A percentile compares a stretch with the other conserved stretches of the same genome.
Conservation (phyloP, 2,797 vertebrate species). For the Channallabes apus region DNA sequence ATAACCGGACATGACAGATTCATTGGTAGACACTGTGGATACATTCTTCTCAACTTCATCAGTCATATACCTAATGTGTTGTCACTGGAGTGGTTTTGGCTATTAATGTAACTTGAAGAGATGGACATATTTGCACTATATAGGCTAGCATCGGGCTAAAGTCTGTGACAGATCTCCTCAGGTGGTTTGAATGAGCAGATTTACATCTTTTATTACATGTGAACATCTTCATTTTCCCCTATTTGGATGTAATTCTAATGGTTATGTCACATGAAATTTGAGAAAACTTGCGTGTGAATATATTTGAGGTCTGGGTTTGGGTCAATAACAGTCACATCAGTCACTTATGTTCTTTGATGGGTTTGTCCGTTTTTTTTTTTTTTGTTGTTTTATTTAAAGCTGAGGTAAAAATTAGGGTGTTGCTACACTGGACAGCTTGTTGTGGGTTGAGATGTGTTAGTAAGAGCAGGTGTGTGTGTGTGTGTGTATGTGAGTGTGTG, state of each 20-base stretch:
- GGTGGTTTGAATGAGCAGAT: background rate
- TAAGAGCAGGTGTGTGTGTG: conserved; percentile 52
- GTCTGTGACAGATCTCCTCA: background rate
- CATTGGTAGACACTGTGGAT: background rate
- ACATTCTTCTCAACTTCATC: background rate
- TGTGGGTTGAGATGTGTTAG: conserved; percentile 51
- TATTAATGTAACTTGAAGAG: background rate
- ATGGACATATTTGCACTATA: background rate
- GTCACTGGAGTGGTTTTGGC: background rate
- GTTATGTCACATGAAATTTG: background rate
- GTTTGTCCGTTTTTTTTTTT: background rate
- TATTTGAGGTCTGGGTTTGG: background rate
- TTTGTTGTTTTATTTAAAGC: background rate
- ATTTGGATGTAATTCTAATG: background rate
- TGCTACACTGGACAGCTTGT: conserved; percentile 31
- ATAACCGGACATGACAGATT: background rate
- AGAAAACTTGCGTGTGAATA: background rate
- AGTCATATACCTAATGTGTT: too few species aligned
- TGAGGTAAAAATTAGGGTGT: conserved; percentile 27
- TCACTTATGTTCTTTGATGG: background rate
- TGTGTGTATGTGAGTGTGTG: background rate
- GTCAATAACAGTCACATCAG: background rate
- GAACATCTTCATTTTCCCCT: background rate
- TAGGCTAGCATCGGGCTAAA: background rate
- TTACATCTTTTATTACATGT: background rate